These are phyloP conservation scores for Boleophthalmus pectinirostris DNA, from an alignment of 2,113 vertebrate genomes.

Conservation along the genomic window DNA sequence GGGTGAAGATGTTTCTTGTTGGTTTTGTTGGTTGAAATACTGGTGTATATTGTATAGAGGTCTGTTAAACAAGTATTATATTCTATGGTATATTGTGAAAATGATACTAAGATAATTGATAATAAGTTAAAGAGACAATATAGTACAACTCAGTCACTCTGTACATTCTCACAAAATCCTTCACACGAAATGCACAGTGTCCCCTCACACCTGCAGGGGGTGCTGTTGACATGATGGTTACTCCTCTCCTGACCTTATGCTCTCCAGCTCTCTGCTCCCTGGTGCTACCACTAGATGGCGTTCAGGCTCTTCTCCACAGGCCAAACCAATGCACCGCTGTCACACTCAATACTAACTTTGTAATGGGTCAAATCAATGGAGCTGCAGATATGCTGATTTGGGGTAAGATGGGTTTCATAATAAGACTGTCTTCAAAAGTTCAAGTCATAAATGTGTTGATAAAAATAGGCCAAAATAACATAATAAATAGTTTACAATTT, in stretches of 20 bases:
- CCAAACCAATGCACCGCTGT: background rate
- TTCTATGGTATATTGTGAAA: too few species aligned
- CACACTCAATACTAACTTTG: background rate
- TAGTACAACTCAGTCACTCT: background rate
- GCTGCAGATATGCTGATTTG: background rate
- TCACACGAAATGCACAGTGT: background rate
- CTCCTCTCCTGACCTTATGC: slow-evolving; percentile 31
- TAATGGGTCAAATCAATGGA: background rate
- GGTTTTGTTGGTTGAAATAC: background rate
- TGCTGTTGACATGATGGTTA: slow-evolving; percentile 51
- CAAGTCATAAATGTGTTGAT: too few species aligned
- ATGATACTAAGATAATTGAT: too few species aligned
- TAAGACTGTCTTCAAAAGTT: too few species aligned
- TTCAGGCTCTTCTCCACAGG: slow-evolving; percentile 58
- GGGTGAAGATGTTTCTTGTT: background rate
- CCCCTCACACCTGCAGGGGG: slow-evolving; percentile 49
- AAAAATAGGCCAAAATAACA: too few species aligned
- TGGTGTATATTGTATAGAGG: background rate
- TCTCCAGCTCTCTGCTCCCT: slow-evolving; percentile 30
- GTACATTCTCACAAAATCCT: background rate
- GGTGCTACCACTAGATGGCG: slow-evolving; percentile 68
- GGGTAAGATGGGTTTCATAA: background rate
- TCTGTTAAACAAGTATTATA: background rate
- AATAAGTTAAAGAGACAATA: too few species aligned
- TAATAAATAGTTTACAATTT: too few species aligned